Evolutionary conservation across 2,888 invertebrate genomes (phyloP).

Genomic region (Macrosiphum euphorbiae): DNA sequence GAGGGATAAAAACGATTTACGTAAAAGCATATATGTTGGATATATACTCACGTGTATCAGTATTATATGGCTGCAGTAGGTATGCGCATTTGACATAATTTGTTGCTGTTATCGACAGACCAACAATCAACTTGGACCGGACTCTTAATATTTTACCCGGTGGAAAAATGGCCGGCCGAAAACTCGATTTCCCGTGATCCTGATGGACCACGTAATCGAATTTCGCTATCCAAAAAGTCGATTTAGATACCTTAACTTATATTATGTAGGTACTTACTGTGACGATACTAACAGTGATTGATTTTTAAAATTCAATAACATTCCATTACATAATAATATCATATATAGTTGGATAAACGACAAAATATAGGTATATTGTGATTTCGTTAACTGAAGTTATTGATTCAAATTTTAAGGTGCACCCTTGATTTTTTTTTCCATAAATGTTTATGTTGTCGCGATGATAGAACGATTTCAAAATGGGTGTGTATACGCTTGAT

Average conservation of each 20-base stretch:
- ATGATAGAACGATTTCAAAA: neutral
- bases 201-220: neutral
- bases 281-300: neutral
- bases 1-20: neutral
- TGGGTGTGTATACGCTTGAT: neutral
- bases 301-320: neutral
- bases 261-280: no score
- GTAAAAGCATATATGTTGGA: neutral
- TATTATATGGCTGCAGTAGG: neutral
- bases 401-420: neutral
- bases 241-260: no score
- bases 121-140: neutral
- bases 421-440: neutral
- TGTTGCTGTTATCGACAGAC: constrained; percentile 20
- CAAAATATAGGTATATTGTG: neutral
- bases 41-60: neutral
- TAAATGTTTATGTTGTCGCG: neutral
- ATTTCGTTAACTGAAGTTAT: neutral
- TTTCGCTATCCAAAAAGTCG: neutral
- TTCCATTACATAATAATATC: neutral
- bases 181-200: neutral
- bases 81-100: neutral
- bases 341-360: neutral
- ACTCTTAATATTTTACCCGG: neutral
- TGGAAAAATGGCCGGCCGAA: neutral